Percentiles rank a stretch among this genome's conserved stretches.
phyloP scores from a whole-genome alignment of 37 sponge, comb jelly and placozoan genomes.

The Hexactinellida sp. region DNA sequence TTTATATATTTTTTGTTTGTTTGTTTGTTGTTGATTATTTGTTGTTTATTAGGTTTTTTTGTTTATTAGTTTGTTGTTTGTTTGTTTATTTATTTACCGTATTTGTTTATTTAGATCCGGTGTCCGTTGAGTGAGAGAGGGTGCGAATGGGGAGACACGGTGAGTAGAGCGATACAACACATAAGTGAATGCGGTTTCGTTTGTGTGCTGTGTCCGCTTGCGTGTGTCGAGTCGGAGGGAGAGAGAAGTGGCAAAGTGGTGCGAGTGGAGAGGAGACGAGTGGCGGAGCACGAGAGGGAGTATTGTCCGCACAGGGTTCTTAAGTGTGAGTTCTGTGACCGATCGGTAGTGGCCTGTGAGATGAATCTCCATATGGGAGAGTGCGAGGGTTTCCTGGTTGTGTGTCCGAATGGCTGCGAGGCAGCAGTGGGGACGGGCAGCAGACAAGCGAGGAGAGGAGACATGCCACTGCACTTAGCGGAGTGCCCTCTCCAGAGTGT shows the following conservation, averaged over 20 bases:
- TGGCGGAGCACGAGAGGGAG: neutral
- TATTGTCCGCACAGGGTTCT: neutral
- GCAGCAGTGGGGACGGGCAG: no score
- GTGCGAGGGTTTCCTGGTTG: neutral
- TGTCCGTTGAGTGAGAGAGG: neutral
- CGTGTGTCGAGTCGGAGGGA: neutral
- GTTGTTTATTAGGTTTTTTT: neutral
- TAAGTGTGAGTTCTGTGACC: neutral
- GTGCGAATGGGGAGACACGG: neutral
- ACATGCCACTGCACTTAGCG: neutral
- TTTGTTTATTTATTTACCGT: no score
- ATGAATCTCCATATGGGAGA: neutral
- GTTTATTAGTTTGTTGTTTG: no score
- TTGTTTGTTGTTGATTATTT: no score
- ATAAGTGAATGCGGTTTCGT: neutral
- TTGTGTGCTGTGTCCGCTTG: neutral
- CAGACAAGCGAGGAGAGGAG: neutral
- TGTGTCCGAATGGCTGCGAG: neutral
- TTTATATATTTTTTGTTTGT: no score
- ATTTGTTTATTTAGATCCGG: neutral
- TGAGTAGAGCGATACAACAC: neutral
- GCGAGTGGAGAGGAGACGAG: neutral
- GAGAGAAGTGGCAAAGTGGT: neutral
- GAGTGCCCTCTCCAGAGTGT: neutral
- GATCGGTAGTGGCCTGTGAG: neutral